Base-by-base conservation (phyloP, 2,113 vertebrate genomes). In the Polypterus bichir region DNA sequence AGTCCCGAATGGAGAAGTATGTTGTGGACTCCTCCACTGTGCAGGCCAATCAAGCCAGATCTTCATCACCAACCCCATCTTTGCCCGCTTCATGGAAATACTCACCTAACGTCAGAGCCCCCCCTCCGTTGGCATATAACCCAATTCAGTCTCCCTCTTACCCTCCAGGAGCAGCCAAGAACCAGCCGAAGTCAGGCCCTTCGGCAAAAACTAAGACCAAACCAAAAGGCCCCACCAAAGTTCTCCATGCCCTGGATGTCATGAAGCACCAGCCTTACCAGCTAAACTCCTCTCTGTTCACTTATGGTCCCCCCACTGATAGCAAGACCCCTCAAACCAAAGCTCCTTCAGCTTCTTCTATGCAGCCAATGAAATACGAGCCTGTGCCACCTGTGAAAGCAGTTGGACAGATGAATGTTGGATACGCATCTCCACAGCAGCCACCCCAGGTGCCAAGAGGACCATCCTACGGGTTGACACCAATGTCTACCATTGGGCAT, bases 191-290 rank as follows among this genome's bases (percentile, higher is more conserved):
- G 9, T 72, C 73, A n/a, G 77, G 72, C 27, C 82, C 84, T 63
- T 53, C 62, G 44, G 57, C 59, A 60, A 83, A 85, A 76, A 68
- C 69, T 56, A 86, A 85, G 71, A 85, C 79, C 75, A 89, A 82
- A 87, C 78, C 76, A 77, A 86, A 70, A 79, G 88, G 86, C 74
- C 65, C 88, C 59, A 91, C 85, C 63, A 99, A 98, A 80, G 82
- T 84, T 27, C 90, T 99, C 59, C 92, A 86, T 69, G 82, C 90
- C 61, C 69, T 98, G 70, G 92, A 99, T 71, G 91, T 99, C 64
- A 99, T 99, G 96, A 97, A 96, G 70, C 93, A 97, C 74, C 89
- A 97, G 11, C 94, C 94, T 0, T 97, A 99, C 66, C 94, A 99
- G 72, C 86, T 99, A 1, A 89, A 87, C 44, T 83, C 93, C 1